Evolutionary conservation across 2,113 vertebrate genomes (phyloP).

Genomic region (rabbit (Oryctolagus cuniculus)): DNA sequence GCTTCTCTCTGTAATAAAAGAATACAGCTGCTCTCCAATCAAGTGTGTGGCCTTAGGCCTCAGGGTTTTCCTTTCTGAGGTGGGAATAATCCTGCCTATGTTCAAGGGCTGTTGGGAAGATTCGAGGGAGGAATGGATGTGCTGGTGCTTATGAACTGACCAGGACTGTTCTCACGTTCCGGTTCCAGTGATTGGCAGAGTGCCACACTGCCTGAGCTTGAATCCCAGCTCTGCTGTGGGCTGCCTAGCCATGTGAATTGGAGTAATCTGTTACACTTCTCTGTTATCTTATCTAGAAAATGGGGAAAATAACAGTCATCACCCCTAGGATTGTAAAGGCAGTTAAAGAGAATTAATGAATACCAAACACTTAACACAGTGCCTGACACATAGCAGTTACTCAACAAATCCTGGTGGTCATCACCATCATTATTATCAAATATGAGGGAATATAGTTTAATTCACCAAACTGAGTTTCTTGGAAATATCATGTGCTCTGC

Average conservation of each 20-base stretch:
- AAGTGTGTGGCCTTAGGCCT: neutral
- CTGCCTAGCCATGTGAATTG: neutral
- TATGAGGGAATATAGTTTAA: neutral
- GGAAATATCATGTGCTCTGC: neutral
- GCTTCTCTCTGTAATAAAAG: slow-evolving; percentile 35
- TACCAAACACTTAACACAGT: neutral
- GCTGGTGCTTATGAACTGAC: neutral
- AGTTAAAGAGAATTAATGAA: neutral
- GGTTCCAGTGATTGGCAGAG: neutral
- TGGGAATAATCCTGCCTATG: neutral
- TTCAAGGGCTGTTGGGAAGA: neutral
- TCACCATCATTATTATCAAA: neutral
- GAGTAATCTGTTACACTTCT: no score
- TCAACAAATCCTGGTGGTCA: neutral
- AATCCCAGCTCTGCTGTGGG: no score
- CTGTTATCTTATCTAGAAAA: neutral
- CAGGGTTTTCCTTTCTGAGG: slow-evolving; percentile 6
- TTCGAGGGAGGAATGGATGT: neutral
- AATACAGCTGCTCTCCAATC: slow-evolving; percentile 3
- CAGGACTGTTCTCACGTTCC: neutral
- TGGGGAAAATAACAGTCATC: neutral
- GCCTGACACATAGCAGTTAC: neutral
- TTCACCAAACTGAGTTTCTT: neutral
- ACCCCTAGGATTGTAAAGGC: neutral
- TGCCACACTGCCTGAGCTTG: neutral